Evolutionary conservation across 2,113 vertebrate genomes (phyloP), one percentile per base, ranked within the genome.

Genomic region (Echinops telfairi): DNA sequence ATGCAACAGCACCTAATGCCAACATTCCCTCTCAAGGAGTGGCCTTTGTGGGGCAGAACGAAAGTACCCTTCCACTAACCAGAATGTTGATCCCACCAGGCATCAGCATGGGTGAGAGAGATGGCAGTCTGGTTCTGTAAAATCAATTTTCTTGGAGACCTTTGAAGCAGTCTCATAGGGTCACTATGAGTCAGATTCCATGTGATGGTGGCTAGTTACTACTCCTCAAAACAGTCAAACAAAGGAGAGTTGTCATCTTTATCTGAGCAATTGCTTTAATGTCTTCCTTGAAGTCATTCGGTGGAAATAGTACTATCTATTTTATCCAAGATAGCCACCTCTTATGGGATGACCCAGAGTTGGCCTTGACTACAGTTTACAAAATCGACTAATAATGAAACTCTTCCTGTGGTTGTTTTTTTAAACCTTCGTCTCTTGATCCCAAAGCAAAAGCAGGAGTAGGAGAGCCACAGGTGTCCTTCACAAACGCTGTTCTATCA

Each of bases 251-350:
- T 87, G 62, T 6, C 75, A 80, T 43, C 20, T 27, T 57, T 6
- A 71, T 33, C 27, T 36, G 7, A 33, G 31, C 60, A 43, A 76
- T 22, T 70, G 33, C 82, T 88, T 95, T 85, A 90, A 92, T 88
- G 8, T 27, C 66, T 79, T 82, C 33, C 78, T 12, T 68, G 27
- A 36, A 86, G n/a, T 71, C 47, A n/a, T 3, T 88, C 38, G 33
- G 47, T 29, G 3, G 64, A 71, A 71, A 40, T 53, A 33, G 15
- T 2, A 27, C 43, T 43, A 2, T 29, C 66, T 40, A 10, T 83
- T 33, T 70, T 53, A 16, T 68, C 0, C 47, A 22, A 23, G 47
- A 7, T 60, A 12, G 0, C 1, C 15, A n/a, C 12, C 8, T 2
- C 7, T 36, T 8, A 1, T 27, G 15, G 15, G 4, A 77, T 25